phyloP scores from a whole-genome alignment of 2,797 vertebrate genomes.

The Girardinus metallicus region DNA sequence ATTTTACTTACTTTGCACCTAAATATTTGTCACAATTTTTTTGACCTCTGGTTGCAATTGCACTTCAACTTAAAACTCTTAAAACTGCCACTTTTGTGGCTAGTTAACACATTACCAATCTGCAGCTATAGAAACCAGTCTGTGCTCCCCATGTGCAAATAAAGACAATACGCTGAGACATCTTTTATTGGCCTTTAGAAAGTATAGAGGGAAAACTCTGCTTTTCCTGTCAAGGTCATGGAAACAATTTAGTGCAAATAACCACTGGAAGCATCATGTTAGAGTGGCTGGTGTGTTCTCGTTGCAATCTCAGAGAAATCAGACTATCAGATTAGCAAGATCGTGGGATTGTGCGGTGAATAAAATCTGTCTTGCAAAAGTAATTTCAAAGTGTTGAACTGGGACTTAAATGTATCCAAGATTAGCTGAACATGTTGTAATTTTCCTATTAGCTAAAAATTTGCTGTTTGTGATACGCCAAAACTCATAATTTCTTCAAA shows the following conservation, averaged over 20 bases:
- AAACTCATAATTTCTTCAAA: no score
- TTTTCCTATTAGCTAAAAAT: no score
- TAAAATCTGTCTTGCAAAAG: background rate
- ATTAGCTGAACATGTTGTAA: no score
- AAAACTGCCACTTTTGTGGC: background rate
- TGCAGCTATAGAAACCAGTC: background rate
- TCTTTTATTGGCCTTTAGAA: background rate
- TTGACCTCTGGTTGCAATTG: background rate
- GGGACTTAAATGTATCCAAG: no score
- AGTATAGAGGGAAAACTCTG: background rate
- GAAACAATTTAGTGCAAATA: background rate
- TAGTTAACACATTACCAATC: background rate
- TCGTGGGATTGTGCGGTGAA: background rate
- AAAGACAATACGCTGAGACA: background rate
- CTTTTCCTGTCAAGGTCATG: background rate
- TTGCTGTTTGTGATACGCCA: no score
- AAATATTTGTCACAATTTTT: background rate
- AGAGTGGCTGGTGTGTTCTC: background rate
- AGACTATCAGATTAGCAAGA: background rate
- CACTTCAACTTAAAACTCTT: background rate
- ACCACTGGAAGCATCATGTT: background rate
- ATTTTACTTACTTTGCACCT: background rate
- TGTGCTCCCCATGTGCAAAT: background rate
- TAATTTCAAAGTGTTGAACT: background rate
- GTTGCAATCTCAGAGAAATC: background rate